Percentiles rank a stretch among this genome's conserved stretches.
Evolutionary conservation across 2,888 invertebrate genomes (phyloP).

Genomic region (Eremobia ochroleuca): DNA sequence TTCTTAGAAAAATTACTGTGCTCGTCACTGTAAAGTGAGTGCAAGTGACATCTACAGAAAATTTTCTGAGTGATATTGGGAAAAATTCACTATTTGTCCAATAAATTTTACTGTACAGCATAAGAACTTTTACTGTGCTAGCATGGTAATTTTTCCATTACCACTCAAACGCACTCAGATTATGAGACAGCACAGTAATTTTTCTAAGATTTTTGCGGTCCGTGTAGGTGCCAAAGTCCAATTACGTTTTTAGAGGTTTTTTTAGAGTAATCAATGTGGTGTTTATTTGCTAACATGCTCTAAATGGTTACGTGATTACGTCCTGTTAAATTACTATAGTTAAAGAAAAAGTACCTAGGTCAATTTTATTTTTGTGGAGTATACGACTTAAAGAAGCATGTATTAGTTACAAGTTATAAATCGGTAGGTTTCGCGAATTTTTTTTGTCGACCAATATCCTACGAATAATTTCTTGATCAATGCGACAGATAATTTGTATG

Average conservation of each 20-base stretch:
- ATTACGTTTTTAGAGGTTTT: background rate
- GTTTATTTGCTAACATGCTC: background rate
- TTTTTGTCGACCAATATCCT: background rate
- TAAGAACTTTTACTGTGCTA: too few relatives aligned
- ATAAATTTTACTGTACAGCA: too few relatives aligned
- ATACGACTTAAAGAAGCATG: background rate
- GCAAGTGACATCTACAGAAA: too few relatives aligned
- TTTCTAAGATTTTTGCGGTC: too few relatives aligned
- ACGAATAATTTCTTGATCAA: background rate
- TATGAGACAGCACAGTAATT: too few relatives aligned
- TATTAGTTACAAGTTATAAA: background rate
- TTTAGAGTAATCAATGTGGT: constrained; percentile 7
- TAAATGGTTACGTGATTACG: background rate
- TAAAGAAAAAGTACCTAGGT: too few relatives aligned
- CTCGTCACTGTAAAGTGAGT: too few relatives aligned
- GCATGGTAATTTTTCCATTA: too few relatives aligned
- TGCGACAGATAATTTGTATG: background rate
- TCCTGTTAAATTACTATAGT: background rate
- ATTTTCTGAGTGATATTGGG: too few relatives aligned
- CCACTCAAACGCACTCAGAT: too few relatives aligned
- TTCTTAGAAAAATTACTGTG: too few relatives aligned
- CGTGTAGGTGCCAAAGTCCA: background rate
- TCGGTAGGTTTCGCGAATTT: accelerated
- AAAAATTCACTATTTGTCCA: too few relatives aligned
- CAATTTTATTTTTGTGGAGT: background rate